phyloP scores from a whole-genome alignment of 2,888 invertebrate species.

The Ophioninae sp. region DNA sequence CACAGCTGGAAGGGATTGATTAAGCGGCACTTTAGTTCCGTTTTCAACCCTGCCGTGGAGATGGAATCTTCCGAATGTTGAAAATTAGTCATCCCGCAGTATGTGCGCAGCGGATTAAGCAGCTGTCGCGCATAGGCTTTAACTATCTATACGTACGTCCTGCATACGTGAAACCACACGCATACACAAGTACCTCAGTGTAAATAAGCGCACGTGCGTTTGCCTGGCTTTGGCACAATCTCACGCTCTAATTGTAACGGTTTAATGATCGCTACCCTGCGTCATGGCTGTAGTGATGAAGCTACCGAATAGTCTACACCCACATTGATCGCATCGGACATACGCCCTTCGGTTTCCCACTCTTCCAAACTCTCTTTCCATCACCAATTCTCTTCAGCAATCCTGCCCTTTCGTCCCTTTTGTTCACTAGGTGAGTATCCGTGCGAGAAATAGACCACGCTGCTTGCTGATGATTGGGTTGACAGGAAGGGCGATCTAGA shows the following conservation, averaged over 20 bases:
- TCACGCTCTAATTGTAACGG: constrained; percentile 72
- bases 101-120: constrained; percentile 38
- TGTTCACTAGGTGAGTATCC: constrained; percentile 46
- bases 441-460: constrained; percentile 35
- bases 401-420: constrained; percentile 30
- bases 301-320: constrained; percentile 29
- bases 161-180: constrained; percentile 21
- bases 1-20: constrained; percentile 11
- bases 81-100: constrained; percentile 72
- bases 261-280: constrained; percentile 67
- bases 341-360: constrained; percentile 49
- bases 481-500: constrained; percentile 50
- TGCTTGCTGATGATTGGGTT: constrained; percentile 55
- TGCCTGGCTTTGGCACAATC: constrained; percentile 50
- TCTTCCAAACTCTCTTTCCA: constrained; percentile 6
- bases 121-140: constrained; percentile 66
- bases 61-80: constrained; percentile 29
- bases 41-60: constrained; percentile 19
- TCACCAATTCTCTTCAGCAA: constrained; percentile 9
- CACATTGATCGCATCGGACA: constrained; percentile 9
- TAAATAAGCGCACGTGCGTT: constrained; percentile 44
- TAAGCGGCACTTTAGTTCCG: constrained; percentile 4
- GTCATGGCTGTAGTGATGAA: constrained; percentile 34
- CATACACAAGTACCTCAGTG: not conserved
- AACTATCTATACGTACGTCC: constrained; percentile 34